Percentiles rank a stretch among this genome's conserved stretches.
Conservation (phyloP, 2,113 vertebrate species). For the Leucosticte australis region DNA sequence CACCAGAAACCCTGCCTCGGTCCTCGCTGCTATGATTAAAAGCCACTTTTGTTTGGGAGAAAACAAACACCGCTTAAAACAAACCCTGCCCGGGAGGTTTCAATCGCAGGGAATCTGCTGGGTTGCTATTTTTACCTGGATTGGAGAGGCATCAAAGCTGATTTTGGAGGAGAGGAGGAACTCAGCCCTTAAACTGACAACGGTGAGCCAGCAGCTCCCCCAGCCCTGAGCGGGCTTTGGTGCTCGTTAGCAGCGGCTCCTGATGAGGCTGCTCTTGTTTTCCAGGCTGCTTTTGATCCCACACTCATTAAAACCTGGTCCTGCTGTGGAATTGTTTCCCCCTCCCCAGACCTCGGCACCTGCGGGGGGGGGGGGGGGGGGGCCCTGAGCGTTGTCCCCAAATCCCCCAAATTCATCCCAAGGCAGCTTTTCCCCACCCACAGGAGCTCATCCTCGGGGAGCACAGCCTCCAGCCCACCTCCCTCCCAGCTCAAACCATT, state of each 20-base stretch:
- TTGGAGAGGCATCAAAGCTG: constrained; percentile 64
- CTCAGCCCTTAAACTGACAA: constrained; percentile 54
- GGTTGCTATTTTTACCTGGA: constrained; percentile 61
- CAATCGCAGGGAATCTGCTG: constrained; percentile 58
- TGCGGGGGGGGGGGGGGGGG: not conserved
- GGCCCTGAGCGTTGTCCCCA: not conserved
- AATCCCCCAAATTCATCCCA: not conserved
- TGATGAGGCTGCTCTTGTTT: constrained; percentile 64
- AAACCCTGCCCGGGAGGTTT: constrained; percentile 42
- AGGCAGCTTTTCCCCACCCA: not conserved
- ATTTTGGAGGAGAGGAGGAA: constrained; percentile 58
- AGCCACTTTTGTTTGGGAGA: not conserved
- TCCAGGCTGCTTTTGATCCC: constrained; percentile 70
- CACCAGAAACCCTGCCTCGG: not conserved
- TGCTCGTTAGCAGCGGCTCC: constrained; percentile 62
- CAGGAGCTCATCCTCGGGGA: not conserved
- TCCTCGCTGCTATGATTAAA: not conserved
- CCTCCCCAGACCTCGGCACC: constrained; percentile 20
- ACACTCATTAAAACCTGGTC: constrained; percentile 64
- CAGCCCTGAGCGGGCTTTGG: constrained; percentile 64
- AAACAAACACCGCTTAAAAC: not conserved
- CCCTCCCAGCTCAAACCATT: not conserved
- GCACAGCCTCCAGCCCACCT: not conserved
- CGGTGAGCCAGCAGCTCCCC: constrained; percentile 51
- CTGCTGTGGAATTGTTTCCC: constrained; percentile 33